phyloP scores from a whole-genome alignment of 2,113 vertebrate species.

The Proterorhinus semilunaris region DNA sequence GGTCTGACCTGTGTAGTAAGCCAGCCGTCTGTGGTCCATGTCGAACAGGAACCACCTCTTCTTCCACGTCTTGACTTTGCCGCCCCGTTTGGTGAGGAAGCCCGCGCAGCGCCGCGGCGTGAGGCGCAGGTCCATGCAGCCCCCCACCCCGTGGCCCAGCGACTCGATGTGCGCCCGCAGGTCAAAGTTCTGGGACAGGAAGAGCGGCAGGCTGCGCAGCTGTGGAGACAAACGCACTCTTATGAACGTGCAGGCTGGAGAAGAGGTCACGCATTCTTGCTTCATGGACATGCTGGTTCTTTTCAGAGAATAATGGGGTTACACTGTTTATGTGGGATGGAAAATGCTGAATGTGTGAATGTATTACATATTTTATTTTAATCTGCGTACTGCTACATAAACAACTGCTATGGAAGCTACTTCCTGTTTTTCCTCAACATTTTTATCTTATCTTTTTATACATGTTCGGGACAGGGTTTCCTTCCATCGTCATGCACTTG shows the following conservation, averaged over 20 bases:
- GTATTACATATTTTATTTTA: background rate
- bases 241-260: background rate
- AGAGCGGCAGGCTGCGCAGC: slow-evolving; percentile 64
- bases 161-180: slow-evolving; percentile 84
- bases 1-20: slow-evolving; percentile 83
- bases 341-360: background rate
- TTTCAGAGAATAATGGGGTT: background rate
- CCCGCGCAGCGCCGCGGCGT: slow-evolving; percentile 78
- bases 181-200: slow-evolving; percentile 77
- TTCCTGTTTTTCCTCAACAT: too few relatives aligned
- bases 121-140: slow-evolving; percentile 78
- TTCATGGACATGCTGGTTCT: background rate
- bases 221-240: slow-evolving; percentile 28
- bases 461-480: too few relatives aligned
- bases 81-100: slow-evolving; percentile 87
- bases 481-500: too few relatives aligned
- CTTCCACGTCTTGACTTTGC: slow-evolving; percentile 90
- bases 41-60: slow-evolving; percentile 92
- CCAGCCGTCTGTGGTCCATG: slow-evolving; percentile 80
- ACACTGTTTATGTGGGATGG: background rate
- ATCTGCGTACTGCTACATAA: too few relatives aligned
- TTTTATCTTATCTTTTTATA: too few relatives aligned
- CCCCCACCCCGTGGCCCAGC: slow-evolving; percentile 81
- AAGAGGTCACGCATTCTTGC: slow-evolving; percentile 8
- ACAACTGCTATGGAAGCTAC: too few relatives aligned